These are phyloP conservation scores for Calephelis nemesis DNA, from an alignment of 1,140 invertebrate genomes.

Conservation along the genomic window DNA sequence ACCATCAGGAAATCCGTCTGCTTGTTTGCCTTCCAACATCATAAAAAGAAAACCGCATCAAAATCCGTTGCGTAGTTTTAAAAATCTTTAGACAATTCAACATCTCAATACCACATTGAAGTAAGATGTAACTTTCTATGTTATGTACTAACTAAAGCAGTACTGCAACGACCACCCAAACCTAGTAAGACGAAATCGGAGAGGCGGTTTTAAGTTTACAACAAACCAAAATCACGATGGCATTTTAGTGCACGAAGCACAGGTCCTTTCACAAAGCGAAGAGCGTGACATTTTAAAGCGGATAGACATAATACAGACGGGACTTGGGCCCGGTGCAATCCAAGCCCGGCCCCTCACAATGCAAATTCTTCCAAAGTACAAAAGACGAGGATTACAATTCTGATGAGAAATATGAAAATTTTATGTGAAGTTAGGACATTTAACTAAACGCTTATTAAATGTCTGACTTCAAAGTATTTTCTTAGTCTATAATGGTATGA, in stretches of 20 bases:
- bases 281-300: conserved; percentile 60
- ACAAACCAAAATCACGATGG: conserved; percentile 52
- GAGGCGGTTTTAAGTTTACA: conserved; percentile 17
- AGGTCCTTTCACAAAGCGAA: conserved; percentile 52
- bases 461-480: too few relatives aligned
- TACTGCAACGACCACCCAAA: conserved; percentile 16
- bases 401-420: conserved; percentile 11
- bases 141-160: neutral
- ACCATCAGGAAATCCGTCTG: too few relatives aligned
- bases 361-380: conserved; percentile 19
- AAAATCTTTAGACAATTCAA: too few relatives aligned
- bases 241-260: conserved; percentile 51
- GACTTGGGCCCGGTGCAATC: conserved; percentile 4
- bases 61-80: too few relatives aligned
- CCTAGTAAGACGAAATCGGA: conserved; percentile 13
- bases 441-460: too few relatives aligned
- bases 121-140: too few relatives aligned
- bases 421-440: neutral
- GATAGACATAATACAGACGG: conserved; percentile 22
- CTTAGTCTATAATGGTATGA: too few relatives aligned
- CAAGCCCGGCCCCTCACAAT: conserved; percentile 22
- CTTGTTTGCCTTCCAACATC: too few relatives aligned
- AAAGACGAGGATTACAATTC: conserved; percentile 18
- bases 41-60: too few relatives aligned
- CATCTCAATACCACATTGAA: too few relatives aligned